A percentile compares a stretch with the other conserved stretches of the same genome.
These are phyloP conservation scores for Desmodus rotundus DNA, from an alignment of 2,113 vertebrate species.

Conservation along the genomic window DNA sequence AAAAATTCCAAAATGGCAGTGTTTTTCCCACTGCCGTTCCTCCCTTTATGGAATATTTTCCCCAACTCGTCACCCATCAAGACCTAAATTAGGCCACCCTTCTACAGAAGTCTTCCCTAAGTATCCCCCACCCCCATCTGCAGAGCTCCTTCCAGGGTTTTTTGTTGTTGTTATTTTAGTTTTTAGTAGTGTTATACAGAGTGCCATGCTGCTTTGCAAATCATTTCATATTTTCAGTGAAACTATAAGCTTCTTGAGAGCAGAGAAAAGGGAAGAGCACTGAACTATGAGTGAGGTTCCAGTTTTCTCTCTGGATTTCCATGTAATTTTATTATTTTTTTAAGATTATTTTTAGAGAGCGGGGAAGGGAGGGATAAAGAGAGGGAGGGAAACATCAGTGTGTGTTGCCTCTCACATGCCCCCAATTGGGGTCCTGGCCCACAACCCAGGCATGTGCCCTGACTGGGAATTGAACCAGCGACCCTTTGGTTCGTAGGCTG, in stretches of 20 bases:
- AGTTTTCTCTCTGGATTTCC: not conserved
- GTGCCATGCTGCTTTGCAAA: not conserved
- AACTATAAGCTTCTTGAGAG: not conserved
- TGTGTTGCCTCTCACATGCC: no score
- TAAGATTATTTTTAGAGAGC: no score
- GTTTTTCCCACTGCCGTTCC: not conserved
- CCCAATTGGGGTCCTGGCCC: no score
- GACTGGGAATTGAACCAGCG: no score
- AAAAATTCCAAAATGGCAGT: not conserved
- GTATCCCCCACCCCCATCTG: not conserved
- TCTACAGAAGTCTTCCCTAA: not conserved
- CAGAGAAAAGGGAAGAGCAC: not conserved
- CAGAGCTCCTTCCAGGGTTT: not conserved
- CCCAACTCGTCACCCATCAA: not conserved
- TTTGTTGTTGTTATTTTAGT: not conserved
- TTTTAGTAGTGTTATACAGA: not conserved
- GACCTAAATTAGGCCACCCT: not conserved
- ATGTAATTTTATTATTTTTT: not conserved
- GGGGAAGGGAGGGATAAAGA: no score
- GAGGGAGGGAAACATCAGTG: no score
- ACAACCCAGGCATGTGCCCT: no score
- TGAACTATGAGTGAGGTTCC: not conserved
- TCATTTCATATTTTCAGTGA: not conserved
- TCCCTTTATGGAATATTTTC: not conserved
- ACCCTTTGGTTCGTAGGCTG: no score